phyloP scores from a whole-genome alignment of 2,797 vertebrate species.

The Heliangelus exortis region DNA sequence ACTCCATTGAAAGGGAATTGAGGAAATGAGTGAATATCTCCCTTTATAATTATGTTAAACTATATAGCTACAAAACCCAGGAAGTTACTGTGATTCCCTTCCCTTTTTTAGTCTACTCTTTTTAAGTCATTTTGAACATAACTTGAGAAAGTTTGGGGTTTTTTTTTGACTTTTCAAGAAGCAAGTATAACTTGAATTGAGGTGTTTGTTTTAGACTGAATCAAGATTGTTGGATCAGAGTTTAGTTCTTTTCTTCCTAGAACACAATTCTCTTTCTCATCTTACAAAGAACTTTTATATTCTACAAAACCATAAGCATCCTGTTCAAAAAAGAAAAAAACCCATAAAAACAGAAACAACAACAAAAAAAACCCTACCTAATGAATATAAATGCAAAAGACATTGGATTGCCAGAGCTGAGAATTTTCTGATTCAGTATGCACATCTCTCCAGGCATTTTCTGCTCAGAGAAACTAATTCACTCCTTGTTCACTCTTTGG shows the following conservation, averaged over 20 bases:
- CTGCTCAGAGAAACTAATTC: slow-evolving; percentile 6
- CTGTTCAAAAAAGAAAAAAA: not conserved
- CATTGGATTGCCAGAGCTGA: not conserved
- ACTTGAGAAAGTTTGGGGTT: not conserved
- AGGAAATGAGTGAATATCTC: not conserved
- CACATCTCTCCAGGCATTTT: not conserved
- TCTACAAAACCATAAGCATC: not conserved
- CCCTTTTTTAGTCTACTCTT: not conserved
- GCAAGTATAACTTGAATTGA: not conserved
- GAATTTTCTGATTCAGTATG: not conserved
- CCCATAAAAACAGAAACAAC: too few relatives aligned
- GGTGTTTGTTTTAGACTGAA: not conserved
- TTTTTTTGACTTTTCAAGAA: not conserved
- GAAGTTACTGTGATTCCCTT: fast-evolving
- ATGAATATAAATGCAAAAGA: not conserved
- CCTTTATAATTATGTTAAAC: not conserved
- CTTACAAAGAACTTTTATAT: not conserved
- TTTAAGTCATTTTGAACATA: not conserved
- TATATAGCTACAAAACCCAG: not conserved
- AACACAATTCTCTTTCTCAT: not conserved
- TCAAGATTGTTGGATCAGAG: not conserved
- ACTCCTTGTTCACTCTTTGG: not conserved
- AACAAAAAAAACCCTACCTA: not conserved
- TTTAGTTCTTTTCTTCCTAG: not conserved
- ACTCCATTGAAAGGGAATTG: fast-evolving